These are phyloP conservation scores for Stratiomys singularior DNA, from an alignment of 2,888 invertebrate genomes.

Conservation along the genomic window DNA sequence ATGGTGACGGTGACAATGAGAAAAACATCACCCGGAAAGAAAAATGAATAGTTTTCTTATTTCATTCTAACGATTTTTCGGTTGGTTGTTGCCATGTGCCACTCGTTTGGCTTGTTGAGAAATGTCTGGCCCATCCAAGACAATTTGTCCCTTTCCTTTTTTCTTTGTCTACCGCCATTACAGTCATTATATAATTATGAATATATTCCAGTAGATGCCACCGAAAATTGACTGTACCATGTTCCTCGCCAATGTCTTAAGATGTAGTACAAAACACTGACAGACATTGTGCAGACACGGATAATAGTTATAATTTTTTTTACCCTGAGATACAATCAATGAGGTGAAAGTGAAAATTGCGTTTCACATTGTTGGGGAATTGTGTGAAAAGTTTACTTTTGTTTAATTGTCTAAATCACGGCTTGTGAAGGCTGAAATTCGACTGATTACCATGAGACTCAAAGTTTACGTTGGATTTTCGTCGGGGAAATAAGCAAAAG, in stretches of 20 bases:
- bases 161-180: background rate
- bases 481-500: no score
- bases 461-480: no score
- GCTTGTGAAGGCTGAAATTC: no score
- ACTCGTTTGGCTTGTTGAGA: background rate
- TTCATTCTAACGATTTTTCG: no score
- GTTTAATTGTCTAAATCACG: no score
- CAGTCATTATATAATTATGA: background rate
- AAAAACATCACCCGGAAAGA: slow-evolving; percentile 20
- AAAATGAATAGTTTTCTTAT: background rate
- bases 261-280: background rate
- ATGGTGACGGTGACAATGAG: background rate
- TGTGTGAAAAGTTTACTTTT: slow-evolving; percentile 7
- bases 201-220: background rate
- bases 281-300: background rate
- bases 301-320: background rate
- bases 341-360: slow-evolving; percentile 30
- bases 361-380: slow-evolving; percentile 13
- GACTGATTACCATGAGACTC: no score
- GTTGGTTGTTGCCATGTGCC: no score
- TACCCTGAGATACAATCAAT: no score
- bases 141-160: background rate
- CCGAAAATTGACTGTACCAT: no score
- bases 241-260: no score
- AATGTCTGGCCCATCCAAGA: background rate